Evolutionary conservation across 2,888 invertebrate species (phyloP), one percentile per base, ranked within the genome.

Genomic region (Aleiodes testaceus): DNA sequence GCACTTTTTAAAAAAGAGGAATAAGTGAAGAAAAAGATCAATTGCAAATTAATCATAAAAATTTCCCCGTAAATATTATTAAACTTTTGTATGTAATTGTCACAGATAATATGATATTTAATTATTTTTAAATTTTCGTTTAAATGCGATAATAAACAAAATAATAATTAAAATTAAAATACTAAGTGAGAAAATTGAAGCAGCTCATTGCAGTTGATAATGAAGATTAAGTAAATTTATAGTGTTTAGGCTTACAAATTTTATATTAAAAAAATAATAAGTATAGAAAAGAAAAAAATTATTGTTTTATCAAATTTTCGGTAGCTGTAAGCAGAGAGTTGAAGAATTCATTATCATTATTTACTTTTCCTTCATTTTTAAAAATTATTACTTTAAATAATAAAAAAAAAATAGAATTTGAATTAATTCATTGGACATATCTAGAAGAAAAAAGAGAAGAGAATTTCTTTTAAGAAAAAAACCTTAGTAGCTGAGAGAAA

Each of bases 171-270:
- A 42, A 63, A 16, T 49, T 49, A 20, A 22, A 45, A 65, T 12
- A 66, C 11, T 36, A 36, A 49, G 9, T 66, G 55, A 42, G 49
- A 74, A 16, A 3, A 55, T 22, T 12, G 20, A 47, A 69, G 74
- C 73, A 53, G 70, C 63, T 72, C 70, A 68, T 69, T 70, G 72
- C 64, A 73, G 73, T 70, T 70, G 42, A 12, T 9, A 22, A 68
- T 68, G 70, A 68, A 72, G 22, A 69, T 73, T 65, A 67, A 73
- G 70, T 67, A 63, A 72, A 69, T 76, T n/a, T 71, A 65, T 74
- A 69, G 72, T 71, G 65, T 73, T 72, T 71, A 75, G 73, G 49
- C 72, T 72, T 70, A 74, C 26, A 69, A 53, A 66, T 75, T 74
- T 75, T 74, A 66, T 75, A 74, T 75, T 74, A 70, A 73, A 70